phyloP scores from a whole-genome alignment of 2,113 vertebrate genomes.

The Pelecanoides urinatrix region DNA sequence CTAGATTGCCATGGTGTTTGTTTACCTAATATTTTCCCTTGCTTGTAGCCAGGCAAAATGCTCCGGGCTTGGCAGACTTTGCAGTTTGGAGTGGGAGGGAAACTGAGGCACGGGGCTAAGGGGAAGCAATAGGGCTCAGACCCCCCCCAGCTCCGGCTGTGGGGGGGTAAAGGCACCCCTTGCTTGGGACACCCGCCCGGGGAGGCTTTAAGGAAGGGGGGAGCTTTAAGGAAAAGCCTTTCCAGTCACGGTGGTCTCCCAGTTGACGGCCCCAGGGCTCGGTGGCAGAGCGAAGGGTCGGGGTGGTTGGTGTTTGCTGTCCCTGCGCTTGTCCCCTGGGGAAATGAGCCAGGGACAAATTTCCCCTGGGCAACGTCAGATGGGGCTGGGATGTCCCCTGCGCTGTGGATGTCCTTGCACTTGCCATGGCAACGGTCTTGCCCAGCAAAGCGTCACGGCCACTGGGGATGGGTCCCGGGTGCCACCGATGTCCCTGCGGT shows the following conservation, averaged over 20 bases:
- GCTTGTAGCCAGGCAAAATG: not conserved
- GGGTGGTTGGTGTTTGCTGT: not conserved
- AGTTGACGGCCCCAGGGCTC: not conserved
- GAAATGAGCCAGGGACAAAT: not conserved
- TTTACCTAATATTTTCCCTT: not conserved
- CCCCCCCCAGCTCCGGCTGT: not conserved
- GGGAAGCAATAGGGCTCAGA: not conserved
- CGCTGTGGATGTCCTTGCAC: not conserved
- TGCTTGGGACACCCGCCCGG: not conserved
- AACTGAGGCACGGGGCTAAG: not conserved
- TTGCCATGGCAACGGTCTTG: accelerated
- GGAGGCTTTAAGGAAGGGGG: not conserved
- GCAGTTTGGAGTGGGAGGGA: not conserved
- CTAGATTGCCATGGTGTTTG: not conserved
- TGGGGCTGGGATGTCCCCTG: not conserved
- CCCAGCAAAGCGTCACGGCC: accelerated
- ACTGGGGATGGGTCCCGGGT: not conserved
- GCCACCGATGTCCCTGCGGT: not conserved
- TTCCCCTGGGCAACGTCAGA: not conserved
- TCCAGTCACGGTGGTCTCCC: not conserved
- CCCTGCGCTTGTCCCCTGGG: not conserved
- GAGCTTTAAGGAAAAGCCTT: not conserved
- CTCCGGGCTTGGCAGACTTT: not conserved
- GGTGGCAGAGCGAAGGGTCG: not conserved
- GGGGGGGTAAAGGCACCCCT: not conserved